phyloP scores from a whole-genome alignment of 1,140 invertebrate genomes.

The Zaprionus capensis region DNA sequence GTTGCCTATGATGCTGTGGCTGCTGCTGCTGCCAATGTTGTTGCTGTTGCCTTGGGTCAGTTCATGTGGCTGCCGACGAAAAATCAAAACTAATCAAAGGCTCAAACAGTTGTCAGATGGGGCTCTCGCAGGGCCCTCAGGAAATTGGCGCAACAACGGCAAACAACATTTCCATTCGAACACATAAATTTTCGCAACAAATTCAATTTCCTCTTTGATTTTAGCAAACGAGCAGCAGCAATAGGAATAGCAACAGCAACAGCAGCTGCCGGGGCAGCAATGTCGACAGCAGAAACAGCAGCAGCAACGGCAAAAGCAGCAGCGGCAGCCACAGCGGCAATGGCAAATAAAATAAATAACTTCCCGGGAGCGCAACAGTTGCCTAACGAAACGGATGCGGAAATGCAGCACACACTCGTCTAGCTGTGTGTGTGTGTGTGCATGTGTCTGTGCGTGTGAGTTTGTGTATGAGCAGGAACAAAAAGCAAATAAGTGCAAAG shows the following conservation, averaged over 20 bases:
- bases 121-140: constrained; percentile 36
- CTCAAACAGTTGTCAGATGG: constrained; percentile 43
- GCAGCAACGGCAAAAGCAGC: constrained; percentile 54
- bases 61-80: constrained; percentile 28
- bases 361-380: constrained; percentile 77
- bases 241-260: constrained; percentile 25
- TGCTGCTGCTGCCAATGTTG: constrained; percentile 10
- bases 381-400: constrained; percentile 78
- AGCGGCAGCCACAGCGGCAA: constrained; percentile 36
- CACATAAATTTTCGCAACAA: constrained; percentile 81
- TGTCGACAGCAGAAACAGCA: neutral
- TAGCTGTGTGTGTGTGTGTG: constrained; percentile 11
- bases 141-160: constrained; percentile 75
- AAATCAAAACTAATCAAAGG: constrained; percentile 73
- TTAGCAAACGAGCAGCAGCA: constrained; percentile 71
- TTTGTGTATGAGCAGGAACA: constrained; percentile 63
- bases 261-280: constrained; percentile 12
- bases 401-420: constrained; percentile 63
- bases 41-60: constrained; percentile 39
- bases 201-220: constrained; percentile 83
- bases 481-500: constrained; percentile 83
- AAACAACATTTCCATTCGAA: constrained; percentile 79
- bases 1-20: neutral
- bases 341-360: constrained; percentile 82
- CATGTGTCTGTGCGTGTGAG: constrained; percentile 14